Evolutionary conservation across 2,888 invertebrate species (phyloP).

Genomic region (Elysia crispata): DNA sequence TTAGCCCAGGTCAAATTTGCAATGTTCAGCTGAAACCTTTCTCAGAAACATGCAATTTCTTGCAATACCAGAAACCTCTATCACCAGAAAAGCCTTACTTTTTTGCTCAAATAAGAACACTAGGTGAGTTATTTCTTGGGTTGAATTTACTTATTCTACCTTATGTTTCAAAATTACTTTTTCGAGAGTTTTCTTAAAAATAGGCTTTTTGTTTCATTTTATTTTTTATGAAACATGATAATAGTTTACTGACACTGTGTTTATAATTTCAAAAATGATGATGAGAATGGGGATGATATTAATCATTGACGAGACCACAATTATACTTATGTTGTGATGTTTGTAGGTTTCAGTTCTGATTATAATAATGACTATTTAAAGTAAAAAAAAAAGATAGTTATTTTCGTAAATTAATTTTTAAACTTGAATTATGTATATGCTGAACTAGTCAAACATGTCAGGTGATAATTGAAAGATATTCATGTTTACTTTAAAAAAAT

Average conservation of each 20-base stretch:
- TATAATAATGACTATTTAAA: not conserved
- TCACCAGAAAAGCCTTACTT: conserved; percentile 70
- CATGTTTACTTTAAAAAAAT: no score
- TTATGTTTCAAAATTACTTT: no score
- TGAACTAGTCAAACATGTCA: no score
- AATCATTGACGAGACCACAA: no score
- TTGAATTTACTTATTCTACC: not conserved
- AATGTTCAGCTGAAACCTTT: conserved; percentile 68
- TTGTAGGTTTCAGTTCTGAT: not conserved
- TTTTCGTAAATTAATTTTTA: not conserved
- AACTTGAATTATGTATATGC: no score
- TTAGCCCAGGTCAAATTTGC: conserved; percentile 64
- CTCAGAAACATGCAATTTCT: conserved; percentile 71
- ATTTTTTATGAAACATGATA: not conserved
- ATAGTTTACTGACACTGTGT: not conserved
- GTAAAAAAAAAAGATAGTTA: not conserved
- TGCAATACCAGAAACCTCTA: conserved; percentile 70
- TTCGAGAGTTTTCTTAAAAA: no score
- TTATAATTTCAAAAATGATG: no score
- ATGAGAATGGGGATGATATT: no score
- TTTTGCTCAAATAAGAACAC: conserved; percentile 67
- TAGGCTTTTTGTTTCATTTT: no score
- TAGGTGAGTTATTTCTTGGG: conserved; percentile 59
- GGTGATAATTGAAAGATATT: no score
- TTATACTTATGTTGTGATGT: not conserved